Conservation (phyloP, 2,113 vertebrate genomes). For the Trematomus loennbergii region DNA sequence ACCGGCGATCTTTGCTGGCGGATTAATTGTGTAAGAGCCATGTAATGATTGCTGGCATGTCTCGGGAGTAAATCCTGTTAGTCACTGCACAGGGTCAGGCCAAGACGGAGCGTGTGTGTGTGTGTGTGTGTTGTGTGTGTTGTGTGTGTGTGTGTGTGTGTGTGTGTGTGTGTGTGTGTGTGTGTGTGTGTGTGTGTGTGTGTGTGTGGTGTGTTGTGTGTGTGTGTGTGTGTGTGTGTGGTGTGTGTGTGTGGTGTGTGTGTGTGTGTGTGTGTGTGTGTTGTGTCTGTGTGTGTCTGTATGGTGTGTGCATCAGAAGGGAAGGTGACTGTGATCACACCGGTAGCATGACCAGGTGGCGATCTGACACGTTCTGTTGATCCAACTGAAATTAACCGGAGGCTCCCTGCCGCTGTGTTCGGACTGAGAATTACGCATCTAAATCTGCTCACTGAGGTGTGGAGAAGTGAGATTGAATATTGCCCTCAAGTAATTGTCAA, state of each 20-base stretch:
- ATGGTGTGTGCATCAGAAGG: constrained; percentile 9
- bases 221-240: constrained; percentile 5
- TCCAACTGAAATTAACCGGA: constrained; percentile 35
- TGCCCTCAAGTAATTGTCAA: constrained; percentile 16
- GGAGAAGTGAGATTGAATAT: constrained; percentile 21
- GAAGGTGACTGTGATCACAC: constrained; percentile 65
- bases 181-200: too few species aligned
- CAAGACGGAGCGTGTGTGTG: constrained; percentile 35
- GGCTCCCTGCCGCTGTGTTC: constrained; percentile 39
- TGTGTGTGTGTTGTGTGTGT: too few species aligned
- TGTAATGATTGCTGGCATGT: constrained; percentile 82
- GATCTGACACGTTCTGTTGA: constrained; percentile 56
- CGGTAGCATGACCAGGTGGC: constrained; percentile 58
- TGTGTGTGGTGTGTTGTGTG: too few species aligned
- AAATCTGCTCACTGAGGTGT: constrained; percentile 21
- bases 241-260: not conserved
- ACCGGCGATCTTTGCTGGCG: constrained; percentile 69
- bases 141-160: not conserved
- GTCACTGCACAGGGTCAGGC: constrained; percentile 63
- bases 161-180: too few species aligned
- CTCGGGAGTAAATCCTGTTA: constrained; percentile 81
- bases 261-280: constrained; percentile 14
- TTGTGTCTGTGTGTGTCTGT: constrained; percentile 7
- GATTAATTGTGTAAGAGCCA: constrained; percentile 85
- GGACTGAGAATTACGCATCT: constrained; percentile 30